Conservation (phyloP, 2,888 invertebrate genomes). For the Euplexia lucipara region DNA sequence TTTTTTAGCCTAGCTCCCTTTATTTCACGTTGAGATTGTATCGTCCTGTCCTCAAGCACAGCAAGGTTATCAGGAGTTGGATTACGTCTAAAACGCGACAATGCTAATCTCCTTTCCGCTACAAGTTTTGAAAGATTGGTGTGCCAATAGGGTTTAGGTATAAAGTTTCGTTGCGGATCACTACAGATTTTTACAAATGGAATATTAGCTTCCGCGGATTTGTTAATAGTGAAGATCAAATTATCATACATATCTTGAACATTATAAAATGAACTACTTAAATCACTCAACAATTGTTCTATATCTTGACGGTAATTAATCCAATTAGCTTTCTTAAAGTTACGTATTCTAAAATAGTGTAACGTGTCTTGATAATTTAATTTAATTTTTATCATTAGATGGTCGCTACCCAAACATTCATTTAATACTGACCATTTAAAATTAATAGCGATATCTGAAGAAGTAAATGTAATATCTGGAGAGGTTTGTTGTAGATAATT, state of each 20-base stretch:
- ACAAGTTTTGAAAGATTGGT: too few species aligned
- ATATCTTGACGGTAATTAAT: not conserved
- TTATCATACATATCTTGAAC: not conserved
- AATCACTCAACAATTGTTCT: not conserved
- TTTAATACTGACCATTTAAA: not conserved
- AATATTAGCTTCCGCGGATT: too few species aligned
- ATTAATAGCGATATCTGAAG: not conserved
- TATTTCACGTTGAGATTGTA: too few species aligned
- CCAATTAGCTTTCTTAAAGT: not conserved
- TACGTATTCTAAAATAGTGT: not conserved
- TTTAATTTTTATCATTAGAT: not conserved
- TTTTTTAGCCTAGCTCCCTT: too few species aligned
- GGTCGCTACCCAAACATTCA: not conserved
- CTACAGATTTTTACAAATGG: too few species aligned
- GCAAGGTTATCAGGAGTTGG: too few species aligned
- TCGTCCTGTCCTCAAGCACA: too few species aligned
- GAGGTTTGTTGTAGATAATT: not conserved
- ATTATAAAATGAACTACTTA: not conserved
- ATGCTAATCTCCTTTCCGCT: too few species aligned
- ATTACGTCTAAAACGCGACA: too few species aligned
- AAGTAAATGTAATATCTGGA: not conserved
- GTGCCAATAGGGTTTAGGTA: too few species aligned
- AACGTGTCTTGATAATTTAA: not conserved
- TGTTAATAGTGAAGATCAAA: not conserved
- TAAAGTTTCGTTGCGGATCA: too few species aligned